Percentiles rank a stretch among this genome's conserved stretches.
These are phyloP conservation scores for Catostomus latipinnis DNA, from an alignment of 2,797 vertebrate species.

Conservation along the genomic window DNA sequence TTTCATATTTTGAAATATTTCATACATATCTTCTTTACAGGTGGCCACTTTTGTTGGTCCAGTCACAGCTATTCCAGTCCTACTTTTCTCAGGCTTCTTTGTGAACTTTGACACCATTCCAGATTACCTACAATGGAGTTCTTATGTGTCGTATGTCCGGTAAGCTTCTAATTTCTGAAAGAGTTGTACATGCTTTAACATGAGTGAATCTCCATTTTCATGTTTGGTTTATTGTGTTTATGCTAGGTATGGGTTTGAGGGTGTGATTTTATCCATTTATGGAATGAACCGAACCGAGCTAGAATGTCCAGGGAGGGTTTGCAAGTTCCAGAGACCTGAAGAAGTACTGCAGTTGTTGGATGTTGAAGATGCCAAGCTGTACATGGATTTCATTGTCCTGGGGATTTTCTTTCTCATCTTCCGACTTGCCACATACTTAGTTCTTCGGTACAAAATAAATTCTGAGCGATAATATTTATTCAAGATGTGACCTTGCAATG, in stretches of 20 bases:
- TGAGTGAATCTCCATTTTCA: background rate
- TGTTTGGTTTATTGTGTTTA: constrained; percentile 6
- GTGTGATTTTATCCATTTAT: constrained; percentile 95
- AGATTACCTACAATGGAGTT: constrained; percentile 96
- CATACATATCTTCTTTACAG: constrained; percentile 67
- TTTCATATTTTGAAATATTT: background rate
- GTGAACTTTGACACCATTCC: constrained; percentile 99
- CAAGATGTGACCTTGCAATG: background rate
- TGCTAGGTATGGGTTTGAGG: constrained; percentile 94
- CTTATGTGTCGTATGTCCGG: constrained; percentile 97
- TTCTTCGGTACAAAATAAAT: constrained; percentile 95
- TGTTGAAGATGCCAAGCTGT: constrained; percentile 94
- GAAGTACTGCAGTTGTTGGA: constrained; percentile 91
- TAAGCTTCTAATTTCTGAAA: constrained; percentile 59
- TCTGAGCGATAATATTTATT: constrained; percentile 78
- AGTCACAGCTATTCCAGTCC: constrained; percentile 92
- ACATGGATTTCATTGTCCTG: constrained; percentile 94
- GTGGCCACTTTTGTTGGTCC: constrained; percentile 97
- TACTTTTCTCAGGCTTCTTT: constrained; percentile 98
- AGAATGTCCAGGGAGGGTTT: constrained; percentile 84
- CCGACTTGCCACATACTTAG: constrained; percentile 92
- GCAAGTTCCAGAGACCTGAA: constrained; percentile 92
- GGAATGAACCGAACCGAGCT: constrained; percentile 93
- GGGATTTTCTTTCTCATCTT: constrained; percentile 93
- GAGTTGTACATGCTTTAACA: background rate